A percentile compares a stretch with the other conserved stretches of the same genome.
These are phyloP conservation scores for Oryzias melastigma DNA, from an alignment of 2,113 vertebrate species.

Conservation along the genomic window DNA sequence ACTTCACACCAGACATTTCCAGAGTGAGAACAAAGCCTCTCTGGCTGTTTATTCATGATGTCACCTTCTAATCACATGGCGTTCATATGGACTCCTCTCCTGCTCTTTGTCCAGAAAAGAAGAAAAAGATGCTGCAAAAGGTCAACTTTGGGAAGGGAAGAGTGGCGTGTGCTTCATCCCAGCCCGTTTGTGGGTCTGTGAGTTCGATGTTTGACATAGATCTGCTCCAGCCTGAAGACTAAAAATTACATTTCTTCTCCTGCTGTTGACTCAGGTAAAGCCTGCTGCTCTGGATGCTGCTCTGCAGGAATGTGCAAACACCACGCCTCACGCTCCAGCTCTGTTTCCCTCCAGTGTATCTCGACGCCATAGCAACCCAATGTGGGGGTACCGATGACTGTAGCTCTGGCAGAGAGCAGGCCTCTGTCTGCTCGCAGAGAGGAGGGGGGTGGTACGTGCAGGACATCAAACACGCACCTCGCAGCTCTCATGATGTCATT, in stretches of 20 bases:
- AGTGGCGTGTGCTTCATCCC: conserved; percentile 1
- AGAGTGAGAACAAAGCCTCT: no score
- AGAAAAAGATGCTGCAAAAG: neutral
- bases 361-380: conserved; percentile 54
- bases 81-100: no score
- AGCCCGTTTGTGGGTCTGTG: conserved; percentile 3
- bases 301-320: conserved; percentile 52
- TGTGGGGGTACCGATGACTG: conserved; percentile 40
- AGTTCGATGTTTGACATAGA: conserved; percentile 11
- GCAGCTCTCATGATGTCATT: conserved; percentile 19
- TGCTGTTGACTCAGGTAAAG: conserved; percentile 46
- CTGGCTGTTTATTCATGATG: no score
- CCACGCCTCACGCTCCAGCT: conserved; percentile 4
- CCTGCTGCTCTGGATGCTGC: conserved; percentile 22
- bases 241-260: conserved; percentile 10
- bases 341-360: conserved; percentile 57
- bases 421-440: conserved; percentile 37
- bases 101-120: no score
- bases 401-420: conserved; percentile 28
- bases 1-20: no score
- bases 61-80: no score
- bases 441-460: conserved; percentile 28
- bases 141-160: neutral
- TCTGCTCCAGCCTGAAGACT: conserved; percentile 1
- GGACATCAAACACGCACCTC: conserved; percentile 24